These are phyloP conservation scores for Oryzias celebensis DNA, from an alignment of 2,113 vertebrate genomes.

Conservation along the genomic window DNA sequence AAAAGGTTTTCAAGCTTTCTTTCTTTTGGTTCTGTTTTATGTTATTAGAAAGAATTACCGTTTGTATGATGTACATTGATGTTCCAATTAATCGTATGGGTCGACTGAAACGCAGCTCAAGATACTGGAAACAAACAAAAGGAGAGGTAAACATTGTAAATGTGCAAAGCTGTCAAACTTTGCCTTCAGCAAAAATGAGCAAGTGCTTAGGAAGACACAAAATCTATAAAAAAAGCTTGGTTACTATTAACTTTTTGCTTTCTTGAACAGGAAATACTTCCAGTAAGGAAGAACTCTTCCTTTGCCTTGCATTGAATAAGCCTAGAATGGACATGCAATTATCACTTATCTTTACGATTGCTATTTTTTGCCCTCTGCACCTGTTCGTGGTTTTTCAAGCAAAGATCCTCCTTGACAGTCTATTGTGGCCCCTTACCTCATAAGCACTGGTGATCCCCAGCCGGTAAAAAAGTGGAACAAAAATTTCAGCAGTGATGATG, in stretches of 20 bases:
- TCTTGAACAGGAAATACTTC: no score
- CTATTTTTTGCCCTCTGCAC: background rate
- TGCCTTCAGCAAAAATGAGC: background rate
- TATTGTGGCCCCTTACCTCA: constrained; percentile 68
- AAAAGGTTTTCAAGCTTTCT: background rate
- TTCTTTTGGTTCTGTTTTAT: background rate
- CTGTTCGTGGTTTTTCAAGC: background rate
- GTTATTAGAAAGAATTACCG: constrained; percentile 56
- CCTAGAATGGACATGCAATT: no score
- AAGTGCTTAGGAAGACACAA: no score
- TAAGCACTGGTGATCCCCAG: constrained; percentile 80
- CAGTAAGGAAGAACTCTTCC: no score
- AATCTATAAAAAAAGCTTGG: no score
- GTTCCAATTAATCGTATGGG: constrained; percentile 74
- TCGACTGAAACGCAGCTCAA: constrained; percentile 77
- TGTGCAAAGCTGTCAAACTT: background rate
- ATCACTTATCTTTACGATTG: constrained; percentile 1
- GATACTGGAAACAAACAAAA: constrained; percentile 69
- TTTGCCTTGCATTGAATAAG: no score
- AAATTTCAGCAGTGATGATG: constrained; percentile 75
- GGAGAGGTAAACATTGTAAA: background rate
- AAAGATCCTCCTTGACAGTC: background rate
- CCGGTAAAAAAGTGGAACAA: constrained; percentile 81
- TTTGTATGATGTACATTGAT: constrained; percentile 78
- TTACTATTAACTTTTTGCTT: no score